phyloP scores from a whole-genome alignment of 2,888 invertebrate species.

The Sarcophaga rosellei region DNA sequence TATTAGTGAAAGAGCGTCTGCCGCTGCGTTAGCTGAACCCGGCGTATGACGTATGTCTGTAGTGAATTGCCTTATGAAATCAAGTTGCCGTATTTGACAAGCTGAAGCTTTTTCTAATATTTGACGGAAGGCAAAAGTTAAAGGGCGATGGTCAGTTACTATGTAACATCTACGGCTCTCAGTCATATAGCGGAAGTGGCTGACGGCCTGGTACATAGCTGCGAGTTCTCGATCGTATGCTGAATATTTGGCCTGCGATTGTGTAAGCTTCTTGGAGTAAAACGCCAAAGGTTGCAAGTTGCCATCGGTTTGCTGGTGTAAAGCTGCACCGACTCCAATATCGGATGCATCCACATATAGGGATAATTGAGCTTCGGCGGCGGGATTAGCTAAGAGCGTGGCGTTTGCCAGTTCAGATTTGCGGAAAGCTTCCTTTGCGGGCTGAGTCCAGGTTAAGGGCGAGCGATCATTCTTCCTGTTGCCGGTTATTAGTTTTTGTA shows the following conservation, averaged over 20 bases:
- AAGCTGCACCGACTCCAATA: no score
- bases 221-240: constrained; percentile 7
- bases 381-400: no score
- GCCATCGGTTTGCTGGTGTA: constrained; percentile 52
- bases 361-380: no score
- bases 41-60: constrained; percentile 31
- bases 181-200: constrained; percentile 1
- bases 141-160: constrained; percentile 5
- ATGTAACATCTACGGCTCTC: not conserved
- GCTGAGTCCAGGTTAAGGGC: no score
- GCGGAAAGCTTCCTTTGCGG: no score
- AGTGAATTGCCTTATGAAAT: no score
- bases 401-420: no score
- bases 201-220: no score
- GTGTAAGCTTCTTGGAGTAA: constrained; percentile 55
- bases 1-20: constrained; percentile 1
- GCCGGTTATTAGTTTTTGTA: not conserved
- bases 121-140: constrained; percentile 5
- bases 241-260: not conserved
- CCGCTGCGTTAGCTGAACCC: not conserved
- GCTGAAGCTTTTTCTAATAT: not conserved
- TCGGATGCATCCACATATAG: no score
- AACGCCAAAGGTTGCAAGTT: constrained; percentile 54
- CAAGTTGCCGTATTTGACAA: not conserved
- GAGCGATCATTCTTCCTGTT: no score